Percentiles rank a stretch among this genome's conserved stretches.
Conservation (phyloP, 2,113 vertebrate species). For the Oenanthe melanoleuca region DNA sequence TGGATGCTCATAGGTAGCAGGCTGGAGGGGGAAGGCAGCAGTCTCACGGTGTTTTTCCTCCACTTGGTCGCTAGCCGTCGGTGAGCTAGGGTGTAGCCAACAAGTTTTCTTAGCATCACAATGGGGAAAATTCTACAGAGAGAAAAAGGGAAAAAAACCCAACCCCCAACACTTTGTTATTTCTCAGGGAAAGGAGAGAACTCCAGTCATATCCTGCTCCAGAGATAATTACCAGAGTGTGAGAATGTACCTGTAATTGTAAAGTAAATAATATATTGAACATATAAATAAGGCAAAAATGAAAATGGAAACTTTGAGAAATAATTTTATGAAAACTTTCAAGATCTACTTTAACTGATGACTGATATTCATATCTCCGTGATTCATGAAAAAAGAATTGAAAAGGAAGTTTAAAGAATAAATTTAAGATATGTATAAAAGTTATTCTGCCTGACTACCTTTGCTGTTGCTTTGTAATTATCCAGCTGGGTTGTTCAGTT, state of each 20-base stretch:
- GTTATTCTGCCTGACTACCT: neutral
- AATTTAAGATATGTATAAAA: constrained; percentile 15
- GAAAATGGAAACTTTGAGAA: neutral
- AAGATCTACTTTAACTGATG: constrained; percentile 43
- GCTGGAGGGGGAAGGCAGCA: too few relatives aligned
- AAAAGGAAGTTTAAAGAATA: constrained; percentile 55
- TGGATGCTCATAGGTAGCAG: too few relatives aligned
- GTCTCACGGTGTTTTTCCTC: too few relatives aligned
- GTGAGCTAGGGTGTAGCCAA: too few relatives aligned
- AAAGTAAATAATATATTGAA: constrained; percentile 6
- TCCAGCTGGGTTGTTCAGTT: neutral
- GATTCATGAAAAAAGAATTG: constrained; percentile 5
- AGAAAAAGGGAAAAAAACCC: too few relatives aligned
- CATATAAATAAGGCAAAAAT: constrained; percentile 27
- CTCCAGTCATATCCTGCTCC: neutral
- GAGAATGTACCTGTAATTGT: constrained; percentile 24
- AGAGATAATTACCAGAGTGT: constrained; percentile 13
- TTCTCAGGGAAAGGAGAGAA: neutral
- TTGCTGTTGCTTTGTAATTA: constrained; percentile 17
- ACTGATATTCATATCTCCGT: constrained; percentile 45
- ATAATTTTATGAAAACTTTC: constrained; percentile 20
- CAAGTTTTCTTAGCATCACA: too few relatives aligned
- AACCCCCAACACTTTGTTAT: neutral
- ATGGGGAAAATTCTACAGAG: too few relatives aligned
- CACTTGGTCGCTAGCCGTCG: too few relatives aligned